Base-by-base conservation (phyloP, 2,113 vertebrate genomes). In the Leptocoma aspasia region DNA sequence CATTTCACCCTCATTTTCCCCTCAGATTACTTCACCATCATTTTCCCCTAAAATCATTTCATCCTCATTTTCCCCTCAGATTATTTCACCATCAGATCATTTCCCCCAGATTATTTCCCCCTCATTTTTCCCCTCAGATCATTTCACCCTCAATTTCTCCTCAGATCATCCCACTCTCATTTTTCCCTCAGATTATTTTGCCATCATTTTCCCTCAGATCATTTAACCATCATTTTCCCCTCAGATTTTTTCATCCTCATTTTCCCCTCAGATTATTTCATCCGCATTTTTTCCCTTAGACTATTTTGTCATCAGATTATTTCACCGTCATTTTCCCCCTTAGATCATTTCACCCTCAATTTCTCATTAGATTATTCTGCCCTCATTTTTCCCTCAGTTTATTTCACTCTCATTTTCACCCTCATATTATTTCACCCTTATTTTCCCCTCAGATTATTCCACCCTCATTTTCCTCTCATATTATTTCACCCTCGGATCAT, bases 191-290 rank as follows among this genome's bases (percentile, higher is more conserved):
- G 5, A 31, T 39, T 2, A 30, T 70, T 50, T 22, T 10, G 39
- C 9, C 12, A 39, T 39, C 12, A 39, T 39, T 39, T 39, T 39
- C 39, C 22, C 11, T 19, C 23, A 19, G 31, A 66, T 19, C 0
- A n/a, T 27, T n/a, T 14, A 21, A 14, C 9, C 11, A 4, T 24
- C 8, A 30, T 20, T 37, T 15, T 31, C 2, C 27, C 27, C 11
- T 24, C 3, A 10, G 10, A 70, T 71, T 1, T 26, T 41, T 26
- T 4, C 21, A 13, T 4, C 5, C 15, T 52, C 10, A 17, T 11
- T 41, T n/a, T 2, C 1, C 23, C 13, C 23, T 28, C 18, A 7
- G 4, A n/a, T n/a, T 1, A 21, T 56, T 54, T 4, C 30, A 6
- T 9, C 3, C 1, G 21, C 13, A 20, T 21, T 28, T n/a, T 10